Percentiles rank a stretch among this genome's conserved stretches.
phyloP scores from a whole-genome alignment of 2,797 vertebrate species.

The Peromyscus nudipes region DNA sequence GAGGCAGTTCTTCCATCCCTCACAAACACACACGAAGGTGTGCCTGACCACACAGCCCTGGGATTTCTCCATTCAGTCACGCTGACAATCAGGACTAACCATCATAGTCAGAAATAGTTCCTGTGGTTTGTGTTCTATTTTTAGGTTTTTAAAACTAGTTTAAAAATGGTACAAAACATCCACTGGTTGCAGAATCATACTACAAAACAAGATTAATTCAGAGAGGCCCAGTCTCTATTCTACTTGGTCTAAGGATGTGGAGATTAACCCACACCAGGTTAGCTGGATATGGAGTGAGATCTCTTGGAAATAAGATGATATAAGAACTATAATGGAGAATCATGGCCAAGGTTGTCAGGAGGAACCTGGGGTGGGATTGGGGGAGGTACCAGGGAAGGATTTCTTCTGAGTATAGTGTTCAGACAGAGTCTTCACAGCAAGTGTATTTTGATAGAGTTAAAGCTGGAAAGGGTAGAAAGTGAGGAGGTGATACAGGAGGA shows the following conservation, averaged over 20 bases:
- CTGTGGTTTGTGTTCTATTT: not conserved
- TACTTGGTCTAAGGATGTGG: not conserved
- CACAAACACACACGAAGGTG: not conserved
- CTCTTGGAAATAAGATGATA: not conserved
- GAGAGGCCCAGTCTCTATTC: not conserved
- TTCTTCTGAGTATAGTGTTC: not conserved
- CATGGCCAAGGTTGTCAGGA: not conserved
- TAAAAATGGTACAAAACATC: slow-evolving; percentile 35
- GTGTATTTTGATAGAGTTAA: not conserved
- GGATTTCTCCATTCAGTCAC: not conserved
- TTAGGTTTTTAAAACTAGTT: slow-evolving; percentile 20
- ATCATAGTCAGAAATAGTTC: not conserved
- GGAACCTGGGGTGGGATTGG: too few species aligned
- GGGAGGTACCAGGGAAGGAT: not conserved
- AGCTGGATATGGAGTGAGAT: not conserved
- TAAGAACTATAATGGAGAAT: not conserved
- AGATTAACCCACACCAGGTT: not conserved
- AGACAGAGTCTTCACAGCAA: not conserved
- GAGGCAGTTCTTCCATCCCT: not conserved
- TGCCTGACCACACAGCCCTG: not conserved
- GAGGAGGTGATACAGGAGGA: not conserved
- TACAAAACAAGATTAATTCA: not conserved
- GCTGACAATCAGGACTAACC: not conserved
- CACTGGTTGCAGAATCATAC: slow-evolving; percentile 8
- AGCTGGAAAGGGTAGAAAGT: not conserved